Evolutionary conservation across 2,888 invertebrate species (phyloP).

Genomic region (Pristionchus arcanus): DNA sequence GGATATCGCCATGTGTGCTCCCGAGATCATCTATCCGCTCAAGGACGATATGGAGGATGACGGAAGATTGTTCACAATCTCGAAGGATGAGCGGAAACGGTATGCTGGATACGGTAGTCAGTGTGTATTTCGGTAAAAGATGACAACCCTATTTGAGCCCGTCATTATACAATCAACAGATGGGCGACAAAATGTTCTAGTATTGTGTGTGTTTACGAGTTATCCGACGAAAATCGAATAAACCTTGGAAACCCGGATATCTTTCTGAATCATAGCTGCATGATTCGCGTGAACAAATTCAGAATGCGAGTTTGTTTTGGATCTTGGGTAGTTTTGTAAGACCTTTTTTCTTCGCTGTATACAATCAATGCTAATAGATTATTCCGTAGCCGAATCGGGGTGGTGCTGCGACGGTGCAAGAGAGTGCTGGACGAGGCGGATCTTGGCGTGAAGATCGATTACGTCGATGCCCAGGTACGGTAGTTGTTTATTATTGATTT

Average conservation of each 20-base stretch:
- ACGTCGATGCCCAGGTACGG: conserved; percentile 34
- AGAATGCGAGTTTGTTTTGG: no score
- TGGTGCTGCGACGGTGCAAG: neutral
- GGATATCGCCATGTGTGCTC: conserved; percentile 34
- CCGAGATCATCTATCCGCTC: neutral
- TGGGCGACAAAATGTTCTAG: no score
- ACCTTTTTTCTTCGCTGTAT: no score
- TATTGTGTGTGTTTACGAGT: no score
- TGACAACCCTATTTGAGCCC: no score
- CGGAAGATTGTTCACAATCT: neutral
- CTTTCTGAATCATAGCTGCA: no score
- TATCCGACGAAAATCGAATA: no score
- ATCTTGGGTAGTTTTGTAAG: no score
- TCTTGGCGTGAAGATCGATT: conserved; percentile 2
- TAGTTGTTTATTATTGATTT: neutral
- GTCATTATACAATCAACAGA: no score
- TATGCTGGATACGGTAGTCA: neutral
- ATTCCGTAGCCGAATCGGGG: conserved; percentile 24
- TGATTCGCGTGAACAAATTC: no score
- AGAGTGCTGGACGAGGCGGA: neutral
- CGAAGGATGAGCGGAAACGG: neutral
- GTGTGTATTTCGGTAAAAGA: neutral
- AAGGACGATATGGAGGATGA: neutral
- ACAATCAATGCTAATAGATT: neutral
- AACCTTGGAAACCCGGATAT: no score